Evolutionary conservation across 2,888 invertebrate genomes (phyloP).

Genomic region (Blera fallax): DNA sequence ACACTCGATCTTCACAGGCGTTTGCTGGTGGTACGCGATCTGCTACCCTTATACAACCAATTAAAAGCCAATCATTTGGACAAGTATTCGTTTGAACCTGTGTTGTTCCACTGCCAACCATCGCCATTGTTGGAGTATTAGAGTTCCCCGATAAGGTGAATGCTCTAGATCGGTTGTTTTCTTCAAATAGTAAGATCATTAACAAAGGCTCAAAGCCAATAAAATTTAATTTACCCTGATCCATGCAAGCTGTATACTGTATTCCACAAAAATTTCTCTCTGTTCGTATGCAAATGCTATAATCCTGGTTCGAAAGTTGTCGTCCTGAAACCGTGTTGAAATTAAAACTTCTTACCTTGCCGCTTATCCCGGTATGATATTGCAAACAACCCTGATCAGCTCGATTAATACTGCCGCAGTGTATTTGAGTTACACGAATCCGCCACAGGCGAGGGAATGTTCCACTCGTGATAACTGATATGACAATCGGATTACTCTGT

Average conservation of each 20-base stretch:
- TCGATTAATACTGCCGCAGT: constrained; percentile 88
- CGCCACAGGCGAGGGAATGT: constrained; percentile 90
- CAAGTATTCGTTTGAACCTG: constrained; percentile 87
- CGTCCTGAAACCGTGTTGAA: constrained; percentile 89
- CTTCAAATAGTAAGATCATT: constrained; percentile 79
- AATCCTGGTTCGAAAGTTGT: constrained; percentile 94
- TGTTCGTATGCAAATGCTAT: constrained; percentile 91
- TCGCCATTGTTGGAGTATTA: constrained; percentile 86
- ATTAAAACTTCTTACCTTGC: constrained; percentile 91
- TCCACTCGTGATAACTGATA: constrained; percentile 92
- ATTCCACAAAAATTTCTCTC: constrained; percentile 94
- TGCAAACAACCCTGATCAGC: constrained; percentile 81
- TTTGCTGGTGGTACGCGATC: constrained; percentile 83
- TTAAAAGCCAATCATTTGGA: constrained; percentile 89
- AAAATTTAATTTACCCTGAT: constrained; percentile 83
- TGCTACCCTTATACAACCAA: constrained; percentile 86
- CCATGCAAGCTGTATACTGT: constrained; percentile 89
- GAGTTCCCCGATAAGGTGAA: constrained; percentile 91
- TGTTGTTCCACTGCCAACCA: constrained; percentile 86
- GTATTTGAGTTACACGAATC: constrained; percentile 90
- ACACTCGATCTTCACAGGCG: constrained; percentile 90
- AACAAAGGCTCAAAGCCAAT: background rate
- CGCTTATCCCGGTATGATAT: constrained; percentile 86
- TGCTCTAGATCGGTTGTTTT: constrained; percentile 87
- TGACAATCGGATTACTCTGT: constrained; percentile 88